These are phyloP conservation scores for Hemithea aestivaria DNA, from an alignment of 2,888 invertebrate species.

Conservation along the genomic window DNA sequence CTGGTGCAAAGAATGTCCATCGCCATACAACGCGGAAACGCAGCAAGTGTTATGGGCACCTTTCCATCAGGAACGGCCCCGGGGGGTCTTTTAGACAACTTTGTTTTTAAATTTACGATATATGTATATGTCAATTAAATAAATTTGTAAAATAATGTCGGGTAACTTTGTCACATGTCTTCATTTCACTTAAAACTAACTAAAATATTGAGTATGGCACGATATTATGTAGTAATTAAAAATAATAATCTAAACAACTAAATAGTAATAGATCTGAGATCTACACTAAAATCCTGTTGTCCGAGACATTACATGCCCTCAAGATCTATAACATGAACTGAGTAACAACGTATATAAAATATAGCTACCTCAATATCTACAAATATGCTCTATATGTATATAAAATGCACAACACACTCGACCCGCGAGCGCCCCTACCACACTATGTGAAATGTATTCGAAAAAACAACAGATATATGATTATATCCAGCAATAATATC, in stretches of 20 bases:
- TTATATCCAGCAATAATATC: slow-evolving; percentile 4
- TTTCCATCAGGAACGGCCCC: too few relatives aligned
- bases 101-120: too few relatives aligned
- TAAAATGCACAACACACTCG: slow-evolving; percentile 21
- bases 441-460: slow-evolving; percentile 3
- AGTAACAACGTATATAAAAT: not conserved
- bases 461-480: slow-evolving; percentile 2
- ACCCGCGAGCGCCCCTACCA: slow-evolving; percentile 26
- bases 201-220: slow-evolving; percentile 42
- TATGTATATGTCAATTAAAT: too few relatives aligned
- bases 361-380: not conserved
- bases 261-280: too few relatives aligned
- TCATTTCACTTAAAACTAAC: too few relatives aligned
- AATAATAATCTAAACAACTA: slow-evolving; percentile 4
- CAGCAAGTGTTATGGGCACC: too few relatives aligned
- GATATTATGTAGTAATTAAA: slow-evolving; percentile 24
- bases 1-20: too few relatives aligned
- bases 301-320: not conserved
- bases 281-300: too few relatives aligned
- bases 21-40: too few relatives aligned
- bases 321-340: not conserved
- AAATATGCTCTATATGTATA: slow-evolving; percentile 6
- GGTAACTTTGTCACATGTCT: too few relatives aligned
- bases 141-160: too few relatives aligned
- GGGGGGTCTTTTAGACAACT: too few relatives aligned